Evolutionary conservation across 2,113 vertebrate species (phyloP).

Genomic region (Micronycteris hirsuta): DNA sequence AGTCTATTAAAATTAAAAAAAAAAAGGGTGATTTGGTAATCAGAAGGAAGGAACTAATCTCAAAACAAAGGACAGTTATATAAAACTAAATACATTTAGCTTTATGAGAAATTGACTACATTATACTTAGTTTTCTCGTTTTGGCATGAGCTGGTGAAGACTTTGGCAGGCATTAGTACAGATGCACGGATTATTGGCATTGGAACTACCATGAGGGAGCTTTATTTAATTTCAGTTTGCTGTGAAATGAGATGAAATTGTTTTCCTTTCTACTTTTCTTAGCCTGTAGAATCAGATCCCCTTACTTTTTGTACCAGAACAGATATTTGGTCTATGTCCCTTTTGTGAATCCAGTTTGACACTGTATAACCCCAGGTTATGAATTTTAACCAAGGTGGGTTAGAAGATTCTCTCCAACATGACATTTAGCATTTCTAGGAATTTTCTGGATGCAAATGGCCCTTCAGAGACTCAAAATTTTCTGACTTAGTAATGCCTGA

Average conservation of each 20-base stretch:
- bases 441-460: neutral
- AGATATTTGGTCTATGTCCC: neutral
- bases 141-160: neutral
- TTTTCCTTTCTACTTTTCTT: neutral
- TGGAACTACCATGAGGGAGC: neutral
- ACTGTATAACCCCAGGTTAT: neutral
- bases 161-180: neutral
- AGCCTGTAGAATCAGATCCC: neutral
- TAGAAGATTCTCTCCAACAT: neutral
- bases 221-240: slow-evolving; percentile 28
- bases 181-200: neutral
- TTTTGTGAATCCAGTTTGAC: neutral
- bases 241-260: neutral
- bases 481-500: neutral
- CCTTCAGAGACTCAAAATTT: neutral
- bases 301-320: neutral
- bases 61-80: neutral
- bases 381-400: neutral
- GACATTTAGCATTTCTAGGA: neutral
- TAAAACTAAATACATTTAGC: neutral
- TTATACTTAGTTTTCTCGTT: neutral
- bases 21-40: neutral
- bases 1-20: neutral
- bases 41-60: neutral
- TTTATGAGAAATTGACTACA: slow-evolving; percentile 4